Evolutionary conservation across 2,797 vertebrate species (phyloP), one percentile per base, ranked within the genome.

Genomic region (Enteromius trimaculatus): DNA sequence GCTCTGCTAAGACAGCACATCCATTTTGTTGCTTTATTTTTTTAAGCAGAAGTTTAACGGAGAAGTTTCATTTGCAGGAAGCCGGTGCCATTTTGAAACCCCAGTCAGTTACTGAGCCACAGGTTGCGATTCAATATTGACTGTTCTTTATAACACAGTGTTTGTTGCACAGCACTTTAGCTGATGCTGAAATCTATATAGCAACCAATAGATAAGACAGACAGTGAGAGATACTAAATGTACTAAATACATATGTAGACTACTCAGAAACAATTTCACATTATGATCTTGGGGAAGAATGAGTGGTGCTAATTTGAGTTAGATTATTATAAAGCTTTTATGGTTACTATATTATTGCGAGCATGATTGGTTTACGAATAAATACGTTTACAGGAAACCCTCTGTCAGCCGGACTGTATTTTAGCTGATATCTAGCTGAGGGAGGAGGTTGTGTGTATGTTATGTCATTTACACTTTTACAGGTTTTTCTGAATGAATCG

Each of bases 401-500:
- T 77, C 55, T 60, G 31, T 64, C 70, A 31, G 11, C 26, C 6
- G 14, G 60, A 14, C 6, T 69, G 55, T 39, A 26, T 81, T 72
- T 72, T 68, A 84, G 75, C 77, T 55, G 53, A 83, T 86, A 76
- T 86, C 21, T 65, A 62, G 70, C 34, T 14, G 31, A 74, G 74
- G 78, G 55, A 83, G 37, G 51, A 62, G 70, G 74, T 76, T 85
- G 19, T 83, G 78, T 83, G 79, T 70, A 31, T 84, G 39, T 94
- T 94, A 93, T 95, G 93, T 92, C 93, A 93, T 87, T 80, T 78
- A 86, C 77, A 84, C 80, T 87, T 87, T 80, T 82, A 86, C 81
- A 87, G 89, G 89, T 89, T 92, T 93, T 93, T 88, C 88, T 95
- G 92, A 93, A 94, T 94, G 92, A 94, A 92, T 84, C 88, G 90